These are phyloP conservation scores for Australoheros facetus DNA, from an alignment of 2,797 vertebrate species.

Conservation along the genomic window DNA sequence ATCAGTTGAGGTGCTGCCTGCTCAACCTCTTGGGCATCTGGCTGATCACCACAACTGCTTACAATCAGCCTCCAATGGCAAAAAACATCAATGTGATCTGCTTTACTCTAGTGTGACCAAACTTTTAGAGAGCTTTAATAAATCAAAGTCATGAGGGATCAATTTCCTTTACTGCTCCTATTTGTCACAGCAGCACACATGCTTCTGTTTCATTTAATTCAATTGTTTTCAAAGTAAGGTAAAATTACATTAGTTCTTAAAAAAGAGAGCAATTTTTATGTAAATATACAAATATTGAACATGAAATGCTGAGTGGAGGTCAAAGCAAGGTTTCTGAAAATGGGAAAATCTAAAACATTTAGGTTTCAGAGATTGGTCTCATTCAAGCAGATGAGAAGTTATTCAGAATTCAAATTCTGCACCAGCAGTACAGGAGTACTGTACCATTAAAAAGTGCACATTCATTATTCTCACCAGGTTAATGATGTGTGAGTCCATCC, in stretches of 20 bases:
- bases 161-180: no score
- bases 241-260: not conserved
- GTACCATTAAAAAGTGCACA: constrained; percentile 18
- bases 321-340: not conserved
- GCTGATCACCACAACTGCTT: not conserved
- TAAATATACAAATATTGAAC: not conserved
- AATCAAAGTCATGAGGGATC: no score
- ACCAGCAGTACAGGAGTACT: not conserved
- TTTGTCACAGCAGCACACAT: not conserved
- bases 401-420: not conserved
- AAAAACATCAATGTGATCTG: not conserved
- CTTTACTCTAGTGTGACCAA: not conserved
- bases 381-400: not conserved
- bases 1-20: no score
- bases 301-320: not conserved
- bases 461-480: constrained; percentile 41
- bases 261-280: not conserved
- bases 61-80: not conserved
- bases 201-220: not conserved
- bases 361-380: not conserved
- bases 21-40: not conserved
- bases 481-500: constrained; percentile 42
- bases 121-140: no score
- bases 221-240: not conserved
- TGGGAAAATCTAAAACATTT: not conserved